phyloP scores from a whole-genome alignment of 2,113 vertebrate genomes.

The Laticauda laticaudata region DNA sequence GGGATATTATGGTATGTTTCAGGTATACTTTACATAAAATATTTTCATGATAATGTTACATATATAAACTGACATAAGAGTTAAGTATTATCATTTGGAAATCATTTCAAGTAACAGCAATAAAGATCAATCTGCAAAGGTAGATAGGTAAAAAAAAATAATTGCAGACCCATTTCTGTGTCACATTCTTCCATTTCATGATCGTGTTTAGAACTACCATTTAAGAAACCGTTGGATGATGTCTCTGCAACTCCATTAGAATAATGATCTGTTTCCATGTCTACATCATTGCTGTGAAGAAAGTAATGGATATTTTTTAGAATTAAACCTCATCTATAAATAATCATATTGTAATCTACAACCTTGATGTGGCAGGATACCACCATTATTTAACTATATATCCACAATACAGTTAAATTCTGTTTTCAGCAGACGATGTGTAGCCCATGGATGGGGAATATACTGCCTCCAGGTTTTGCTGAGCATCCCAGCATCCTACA shows the following conservation, averaged over 20 bases:
- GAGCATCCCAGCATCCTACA: background rate
- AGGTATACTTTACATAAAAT: background rate
- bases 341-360: background rate
- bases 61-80: background rate
- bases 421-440: background rate
- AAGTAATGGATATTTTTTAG: slow-evolving; percentile 50
- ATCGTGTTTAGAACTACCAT: slow-evolving; percentile 92
- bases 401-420: no score
- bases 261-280: slow-evolving; percentile 98
- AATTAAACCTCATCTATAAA: slow-evolving; percentile 11
- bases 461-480: background rate
- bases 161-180: slow-evolving; percentile 94
- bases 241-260: slow-evolving; percentile 94
- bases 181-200: slow-evolving; percentile 93
- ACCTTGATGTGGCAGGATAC: background rate
- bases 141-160: slow-evolving; percentile 77
- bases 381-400: background rate
- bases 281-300: slow-evolving; percentile 85
- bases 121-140: slow-evolving; percentile 63
- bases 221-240: slow-evolving; percentile 97
- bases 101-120: slow-evolving; percentile 75
- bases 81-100: slow-evolving; percentile 58
- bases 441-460: background rate
- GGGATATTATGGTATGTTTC: background rate
- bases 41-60: background rate